Evolutionary conservation across 35 echinoderm and acorn worm genomes (phyloP), one percentile per base, ranked within the genome.

Genomic region (Lytechinus variegatus): DNA sequence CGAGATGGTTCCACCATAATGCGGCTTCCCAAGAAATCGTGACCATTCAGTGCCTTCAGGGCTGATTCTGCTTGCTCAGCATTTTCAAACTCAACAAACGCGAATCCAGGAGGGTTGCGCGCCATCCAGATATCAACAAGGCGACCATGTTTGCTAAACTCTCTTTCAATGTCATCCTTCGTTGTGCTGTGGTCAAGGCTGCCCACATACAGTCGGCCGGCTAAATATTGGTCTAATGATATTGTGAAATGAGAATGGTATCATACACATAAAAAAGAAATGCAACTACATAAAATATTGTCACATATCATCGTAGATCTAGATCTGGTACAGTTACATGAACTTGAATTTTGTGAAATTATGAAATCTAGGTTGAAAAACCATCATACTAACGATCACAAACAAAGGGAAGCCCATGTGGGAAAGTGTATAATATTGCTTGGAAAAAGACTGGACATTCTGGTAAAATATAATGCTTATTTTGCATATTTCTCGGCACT

Each of bases 51-150:
- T 21, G 61, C 95, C 54, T 96, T 54, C 52, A 99, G 95, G 28
- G 97, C 97, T 86, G 92, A 79, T 92, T 99, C 98, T 24, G 98
- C 98, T 92, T 99, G 96, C 55, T 53, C 86, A 19, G 92, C 72
- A 55, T 58, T 95, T 27, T 96, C 95, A 66, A 97, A 99, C 94
- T 99, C 98, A 19, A 99, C 94, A 56, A 99, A 99, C 3, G 98
- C 98, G 54, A 99, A 99, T 95, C 98, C 98, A 93, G 98, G 98
- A 79, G 98, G 98, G 90, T 97, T 98, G 27, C 98, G 94, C 27
- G 98, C 98, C 10, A 99, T 94, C 98, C 98, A 99, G 29, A 99
- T 94, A 91, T 99, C 98, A 54, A 94, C 79, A 9, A 99, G 87
- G 29, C 33, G 92, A 29, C 98, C 98, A 95, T 96, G 96, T 94